Conservation (phyloP, 2,888 invertebrate genomes). For the Girardia tigrina region DNA sequence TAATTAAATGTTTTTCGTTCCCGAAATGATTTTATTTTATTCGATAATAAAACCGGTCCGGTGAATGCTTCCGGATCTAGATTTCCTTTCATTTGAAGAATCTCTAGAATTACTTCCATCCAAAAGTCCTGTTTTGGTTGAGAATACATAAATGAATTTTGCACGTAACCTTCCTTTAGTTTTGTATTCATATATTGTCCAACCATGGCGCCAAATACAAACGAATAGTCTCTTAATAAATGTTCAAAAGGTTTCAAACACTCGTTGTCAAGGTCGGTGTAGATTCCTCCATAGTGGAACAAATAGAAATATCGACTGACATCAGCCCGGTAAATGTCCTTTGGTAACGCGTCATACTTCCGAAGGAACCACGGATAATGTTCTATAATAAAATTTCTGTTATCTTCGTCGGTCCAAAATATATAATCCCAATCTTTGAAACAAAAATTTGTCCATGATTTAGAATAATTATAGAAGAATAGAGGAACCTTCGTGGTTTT, state of each 20-base stretch:
- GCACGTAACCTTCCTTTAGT: not conserved
- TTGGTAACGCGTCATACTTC: not conserved
- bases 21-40: not conserved
- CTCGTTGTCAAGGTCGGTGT: not conserved
- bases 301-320: not conserved
- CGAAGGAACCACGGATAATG: not conserved
- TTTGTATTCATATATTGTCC: not conserved
- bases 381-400: not conserved
- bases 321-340: not conserved
- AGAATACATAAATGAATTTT: slow-evolving; percentile 14
- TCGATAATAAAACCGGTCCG: not conserved
- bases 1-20: not conserved
- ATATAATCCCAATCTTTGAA: not conserved
- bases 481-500: not conserved
- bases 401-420: not conserved
- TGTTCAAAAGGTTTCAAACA: not conserved
- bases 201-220: not conserved
- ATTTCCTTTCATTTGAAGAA: not conserved
- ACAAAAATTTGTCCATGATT: not conserved
- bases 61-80: not conserved
- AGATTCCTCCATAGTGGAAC: not conserved
- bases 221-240: not conserved
- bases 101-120: not conserved
- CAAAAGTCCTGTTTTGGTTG: not conserved
- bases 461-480: not conserved